These are phyloP conservation scores for Siderastrea radians DNA, from an alignment of 92 coral and sea anemone genomes.

Conservation along the genomic window DNA sequence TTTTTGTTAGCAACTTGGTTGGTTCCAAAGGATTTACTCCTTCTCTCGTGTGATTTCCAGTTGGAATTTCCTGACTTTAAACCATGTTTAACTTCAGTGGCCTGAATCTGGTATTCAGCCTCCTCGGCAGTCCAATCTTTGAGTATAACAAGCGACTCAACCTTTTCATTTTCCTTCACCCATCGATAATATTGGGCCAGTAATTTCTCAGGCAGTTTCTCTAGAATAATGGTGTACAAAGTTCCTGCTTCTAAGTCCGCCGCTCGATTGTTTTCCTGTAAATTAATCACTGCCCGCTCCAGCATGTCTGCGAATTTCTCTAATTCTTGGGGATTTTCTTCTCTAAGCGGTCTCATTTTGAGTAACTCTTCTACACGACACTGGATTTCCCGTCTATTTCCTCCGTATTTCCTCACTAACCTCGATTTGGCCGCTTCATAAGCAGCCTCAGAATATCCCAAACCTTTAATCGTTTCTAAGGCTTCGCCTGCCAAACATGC, in stretches of 20 bases:
- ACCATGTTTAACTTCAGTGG: slow-evolving; percentile 35
- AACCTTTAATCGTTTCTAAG: slow-evolving; percentile 67
- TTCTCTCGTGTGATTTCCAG: slow-evolving; percentile 18
- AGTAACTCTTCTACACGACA: slow-evolving; percentile 54
- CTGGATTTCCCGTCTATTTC: slow-evolving; percentile 67
- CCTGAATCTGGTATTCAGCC: slow-evolving; percentile 28
- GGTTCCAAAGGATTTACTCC: slow-evolving; percentile 7
- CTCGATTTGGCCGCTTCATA: slow-evolving; percentile 71
- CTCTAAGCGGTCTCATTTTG: slow-evolving; percentile 56
- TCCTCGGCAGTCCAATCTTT: slow-evolving; percentile 12
- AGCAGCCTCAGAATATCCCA: slow-evolving; percentile 71
- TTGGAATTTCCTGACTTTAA: slow-evolving; percentile 10
- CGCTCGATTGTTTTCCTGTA: slow-evolving; percentile 51
- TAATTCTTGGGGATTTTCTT: slow-evolving; percentile 58
- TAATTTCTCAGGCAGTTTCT: slow-evolving; percentile 68
- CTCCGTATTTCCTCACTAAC: slow-evolving; percentile 70
- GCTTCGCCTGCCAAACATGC: slow-evolving; percentile 70
- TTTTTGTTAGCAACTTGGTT: slow-evolving; percentile 9
- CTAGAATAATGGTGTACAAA: slow-evolving; percentile 63
- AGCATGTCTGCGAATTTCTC: slow-evolving; percentile 59
- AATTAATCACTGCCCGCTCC: slow-evolving; percentile 50
- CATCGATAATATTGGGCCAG: slow-evolving; percentile 56
- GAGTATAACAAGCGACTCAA: slow-evolving; percentile 6
- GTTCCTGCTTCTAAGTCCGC: slow-evolving; percentile 78
- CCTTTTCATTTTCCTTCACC: slow-evolving; percentile 35